Evolutionary conservation across 2,113 vertebrate genomes (phyloP).

Genomic region (Hymenochirus boettgeri): DNA sequence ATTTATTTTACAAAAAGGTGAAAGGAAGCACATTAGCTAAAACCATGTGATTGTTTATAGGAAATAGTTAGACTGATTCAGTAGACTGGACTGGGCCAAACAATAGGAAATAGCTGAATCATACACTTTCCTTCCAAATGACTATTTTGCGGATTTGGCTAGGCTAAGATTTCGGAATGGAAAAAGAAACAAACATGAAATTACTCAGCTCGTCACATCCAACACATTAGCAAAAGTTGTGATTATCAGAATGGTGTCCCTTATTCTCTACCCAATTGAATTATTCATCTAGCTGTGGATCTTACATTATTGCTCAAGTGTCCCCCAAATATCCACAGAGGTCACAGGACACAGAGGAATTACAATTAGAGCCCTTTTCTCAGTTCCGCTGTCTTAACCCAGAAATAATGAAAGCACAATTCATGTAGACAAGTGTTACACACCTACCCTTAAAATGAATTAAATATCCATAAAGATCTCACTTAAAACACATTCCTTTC

Average conservation of each 20-base stretch:
- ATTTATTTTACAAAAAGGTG: slow-evolving; percentile 58
- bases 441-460: too few species aligned
- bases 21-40: slow-evolving; percentile 74
- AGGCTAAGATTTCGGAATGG: slow-evolving; percentile 62
- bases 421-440: too few species aligned
- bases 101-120: neutral
- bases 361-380: too few species aligned
- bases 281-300: neutral
- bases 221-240: slow-evolving; percentile 55
- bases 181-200: slow-evolving; percentile 58
- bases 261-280: slow-evolving; percentile 50
- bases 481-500: too few species aligned
- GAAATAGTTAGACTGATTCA: neutral
- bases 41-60: neutral
- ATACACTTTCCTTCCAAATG: slow-evolving; percentile 64
- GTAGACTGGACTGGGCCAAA: neutral
- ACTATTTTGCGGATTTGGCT: slow-evolving; percentile 68
- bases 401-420: too few species aligned
- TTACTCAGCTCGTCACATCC: slow-evolving; percentile 74
- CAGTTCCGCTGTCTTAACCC: too few species aligned
- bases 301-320: too few species aligned
- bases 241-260: slow-evolving; percentile 63
- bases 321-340: too few species aligned
- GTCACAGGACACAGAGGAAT: too few species aligned
- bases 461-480: too few species aligned